Evolutionary conservation across 2,797 vertebrate species (phyloP).

Genomic region (Anableps anableps): DNA sequence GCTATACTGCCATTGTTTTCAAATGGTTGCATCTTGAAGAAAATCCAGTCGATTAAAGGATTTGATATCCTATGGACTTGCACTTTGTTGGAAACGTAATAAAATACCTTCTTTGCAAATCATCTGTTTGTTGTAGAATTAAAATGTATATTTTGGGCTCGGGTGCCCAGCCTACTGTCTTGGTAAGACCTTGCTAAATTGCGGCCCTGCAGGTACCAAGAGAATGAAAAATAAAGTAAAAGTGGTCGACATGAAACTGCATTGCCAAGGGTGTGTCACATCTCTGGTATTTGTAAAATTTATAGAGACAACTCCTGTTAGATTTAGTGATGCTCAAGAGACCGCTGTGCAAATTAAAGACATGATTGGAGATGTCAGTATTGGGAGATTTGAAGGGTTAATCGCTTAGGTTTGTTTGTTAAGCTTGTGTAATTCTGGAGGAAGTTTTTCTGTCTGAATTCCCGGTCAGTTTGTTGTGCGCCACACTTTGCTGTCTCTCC

Average conservation of each 20-base stretch:
- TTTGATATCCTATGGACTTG: too few relatives aligned
- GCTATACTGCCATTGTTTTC: too few relatives aligned
- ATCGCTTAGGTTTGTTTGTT: conserved; percentile 59
- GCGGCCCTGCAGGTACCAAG: neutral
- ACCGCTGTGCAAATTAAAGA: conserved; percentile 46
- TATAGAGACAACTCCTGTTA: conserved; percentile 20
- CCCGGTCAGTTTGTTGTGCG: conserved; percentile 22
- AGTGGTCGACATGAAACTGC: conserved; percentile 34
- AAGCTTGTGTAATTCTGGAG: conserved; percentile 40
- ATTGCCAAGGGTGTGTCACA: conserved; percentile 35
- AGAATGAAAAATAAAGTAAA: conserved; percentile 23
- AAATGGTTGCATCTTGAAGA: too few relatives aligned
- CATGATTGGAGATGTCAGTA: conserved; percentile 28
- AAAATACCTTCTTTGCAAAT: neutral
- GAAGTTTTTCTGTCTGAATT: conserved; percentile 46
- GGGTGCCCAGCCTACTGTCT: too few relatives aligned
- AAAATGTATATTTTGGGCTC: too few relatives aligned
- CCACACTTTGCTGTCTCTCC: conserved; percentile 11
- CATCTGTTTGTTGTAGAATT: too few relatives aligned
- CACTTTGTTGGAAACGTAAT: neutral
- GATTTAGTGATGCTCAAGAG: conserved; percentile 26
- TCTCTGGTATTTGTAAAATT: conserved; percentile 52
- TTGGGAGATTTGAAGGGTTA: conserved; percentile 66
- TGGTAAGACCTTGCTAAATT: neutral
- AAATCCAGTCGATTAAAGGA: neutral